Percentiles rank a stretch among this genome's conserved stretches.
These are phyloP conservation scores for Orycteropus afer DNA, from an alignment of 2,113 vertebrate genomes.

Conservation along the genomic window DNA sequence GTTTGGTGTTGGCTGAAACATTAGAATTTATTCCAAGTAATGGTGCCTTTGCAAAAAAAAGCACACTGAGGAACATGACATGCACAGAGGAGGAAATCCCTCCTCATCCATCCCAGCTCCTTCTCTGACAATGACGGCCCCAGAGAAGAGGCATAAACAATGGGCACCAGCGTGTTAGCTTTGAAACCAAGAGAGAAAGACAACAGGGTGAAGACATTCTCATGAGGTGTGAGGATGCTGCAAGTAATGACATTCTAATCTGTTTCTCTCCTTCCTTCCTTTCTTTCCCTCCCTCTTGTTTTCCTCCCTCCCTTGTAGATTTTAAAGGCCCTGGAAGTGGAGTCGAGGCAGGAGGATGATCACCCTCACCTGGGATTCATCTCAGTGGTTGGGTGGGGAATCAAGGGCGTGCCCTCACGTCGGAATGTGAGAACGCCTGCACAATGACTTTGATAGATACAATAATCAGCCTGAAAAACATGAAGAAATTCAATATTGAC, in stretches of 20 bases:
- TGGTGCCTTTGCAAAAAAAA: no score
- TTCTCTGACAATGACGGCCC: background rate
- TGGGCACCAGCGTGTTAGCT: rapidly evolving
- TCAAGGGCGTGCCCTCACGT: rapidly evolving
- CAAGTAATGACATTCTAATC: rapidly evolving
- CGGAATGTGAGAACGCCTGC: background rate
- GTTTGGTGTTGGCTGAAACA: background rate
- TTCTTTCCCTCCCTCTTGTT: background rate
- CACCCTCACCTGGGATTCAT: background rate
- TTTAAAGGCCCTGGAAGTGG: rapidly evolving
- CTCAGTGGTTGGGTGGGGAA: background rate
- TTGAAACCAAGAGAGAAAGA: background rate
- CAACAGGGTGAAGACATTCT: background rate
- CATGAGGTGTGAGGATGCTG: rapidly evolving
- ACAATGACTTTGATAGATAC: no score
- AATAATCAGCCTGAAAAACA: background rate
- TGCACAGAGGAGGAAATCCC: background rate
- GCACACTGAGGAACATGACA: no score
- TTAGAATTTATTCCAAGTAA: background rate
- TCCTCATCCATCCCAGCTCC: no score
- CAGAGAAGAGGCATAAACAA: rapidly evolving
- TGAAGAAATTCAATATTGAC: background rate
- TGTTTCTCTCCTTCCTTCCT: background rate
- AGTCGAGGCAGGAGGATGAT: rapidly evolving
- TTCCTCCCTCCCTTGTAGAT: no score